phyloP scores from a whole-genome alignment of 2,797 vertebrate species.

The Bradypodion ventrale region DNA sequence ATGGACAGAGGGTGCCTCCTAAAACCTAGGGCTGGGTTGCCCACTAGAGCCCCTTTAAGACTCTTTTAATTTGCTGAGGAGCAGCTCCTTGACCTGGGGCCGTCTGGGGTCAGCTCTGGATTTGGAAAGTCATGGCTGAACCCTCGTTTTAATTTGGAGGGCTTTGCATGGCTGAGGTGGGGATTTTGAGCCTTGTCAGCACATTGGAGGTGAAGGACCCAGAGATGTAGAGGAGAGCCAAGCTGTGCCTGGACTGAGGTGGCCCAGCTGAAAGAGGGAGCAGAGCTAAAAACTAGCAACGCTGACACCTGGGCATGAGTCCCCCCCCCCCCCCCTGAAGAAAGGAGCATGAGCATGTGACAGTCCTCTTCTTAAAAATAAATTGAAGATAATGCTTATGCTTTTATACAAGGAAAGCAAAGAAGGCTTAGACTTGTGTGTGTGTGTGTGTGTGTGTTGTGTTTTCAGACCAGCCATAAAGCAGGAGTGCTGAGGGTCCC shows the following conservation, averaged over 20 bases:
- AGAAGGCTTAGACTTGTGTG: no score
- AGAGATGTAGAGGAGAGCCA: neutral
- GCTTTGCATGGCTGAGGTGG: conserved; percentile 7
- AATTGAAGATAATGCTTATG: no score
- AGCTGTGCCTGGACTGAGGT: no score
- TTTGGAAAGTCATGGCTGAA: conserved; percentile 23
- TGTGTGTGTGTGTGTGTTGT: no score
- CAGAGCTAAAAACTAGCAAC: no score
- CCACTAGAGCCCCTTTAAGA: neutral
- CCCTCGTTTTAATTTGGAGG: conserved; percentile 51
- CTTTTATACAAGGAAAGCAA: no score
- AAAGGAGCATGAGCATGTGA: no score
- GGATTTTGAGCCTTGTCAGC: conserved; percentile 50
- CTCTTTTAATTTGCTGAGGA: neutral
- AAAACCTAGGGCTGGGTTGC: neutral
- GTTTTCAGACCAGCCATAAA: no score
- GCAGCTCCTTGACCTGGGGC: neutral
- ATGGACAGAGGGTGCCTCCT: neutral
- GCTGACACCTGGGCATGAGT: no score
- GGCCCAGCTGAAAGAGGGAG: neutral
- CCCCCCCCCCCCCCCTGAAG: no score
- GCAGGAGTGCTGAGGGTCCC: neutral
- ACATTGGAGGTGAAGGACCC: rapidly evolving
- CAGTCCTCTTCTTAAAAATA: no score
- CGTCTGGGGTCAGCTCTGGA: conserved; percentile 20